phyloP scores from a whole-genome alignment of 2,113 vertebrate genomes.

The Paradoxurus hermaphroditus region DNA sequence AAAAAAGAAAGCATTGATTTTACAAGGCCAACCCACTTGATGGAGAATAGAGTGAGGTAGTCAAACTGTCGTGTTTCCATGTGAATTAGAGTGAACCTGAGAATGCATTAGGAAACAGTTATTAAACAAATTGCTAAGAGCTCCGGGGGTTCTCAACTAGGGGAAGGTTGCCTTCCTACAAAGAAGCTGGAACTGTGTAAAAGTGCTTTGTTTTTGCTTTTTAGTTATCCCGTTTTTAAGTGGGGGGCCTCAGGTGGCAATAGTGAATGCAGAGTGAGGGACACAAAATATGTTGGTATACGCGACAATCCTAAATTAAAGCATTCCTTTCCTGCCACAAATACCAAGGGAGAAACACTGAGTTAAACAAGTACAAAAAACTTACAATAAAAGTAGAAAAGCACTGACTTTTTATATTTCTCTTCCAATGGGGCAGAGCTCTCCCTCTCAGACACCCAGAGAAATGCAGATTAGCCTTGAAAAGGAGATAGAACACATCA shows the following conservation, averaged over 20 bases:
- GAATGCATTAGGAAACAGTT: background rate
- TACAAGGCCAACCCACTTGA: background rate
- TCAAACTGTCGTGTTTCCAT: background rate
- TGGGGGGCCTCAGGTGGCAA: background rate
- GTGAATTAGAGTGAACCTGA: background rate
- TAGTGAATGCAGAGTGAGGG: background rate
- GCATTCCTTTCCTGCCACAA: background rate
- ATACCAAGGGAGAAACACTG: background rate
- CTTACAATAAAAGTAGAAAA: background rate
- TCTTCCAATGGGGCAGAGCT: background rate
- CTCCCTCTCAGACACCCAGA: background rate
- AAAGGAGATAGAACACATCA: background rate
- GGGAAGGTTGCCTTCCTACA: background rate
- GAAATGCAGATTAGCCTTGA: background rate
- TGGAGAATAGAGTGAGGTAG: background rate
- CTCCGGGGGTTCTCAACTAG: background rate
- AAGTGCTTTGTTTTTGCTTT: background rate
- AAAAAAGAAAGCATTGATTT: background rate
- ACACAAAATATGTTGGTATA: background rate
- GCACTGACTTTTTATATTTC: background rate
- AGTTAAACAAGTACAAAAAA: background rate
- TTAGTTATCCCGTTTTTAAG: background rate
- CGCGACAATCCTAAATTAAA: background rate
- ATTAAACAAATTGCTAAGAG: background rate
- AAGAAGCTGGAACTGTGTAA: background rate